Conservation (phyloP, 2,113 vertebrate species). For the Halcyon senegalensis region DNA sequence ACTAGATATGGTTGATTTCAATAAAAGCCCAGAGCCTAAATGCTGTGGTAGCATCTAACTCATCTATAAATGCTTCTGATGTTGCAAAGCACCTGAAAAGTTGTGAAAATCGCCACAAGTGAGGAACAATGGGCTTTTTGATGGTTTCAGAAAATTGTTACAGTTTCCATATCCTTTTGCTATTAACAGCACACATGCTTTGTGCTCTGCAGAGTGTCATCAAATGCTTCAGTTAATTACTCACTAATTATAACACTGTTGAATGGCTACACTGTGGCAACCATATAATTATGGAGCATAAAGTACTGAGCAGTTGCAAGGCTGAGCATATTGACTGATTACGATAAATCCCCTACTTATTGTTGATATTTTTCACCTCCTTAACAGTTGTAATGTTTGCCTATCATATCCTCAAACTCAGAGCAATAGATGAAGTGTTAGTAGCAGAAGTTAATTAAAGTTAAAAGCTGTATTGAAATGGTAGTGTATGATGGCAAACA, state of each 20-base stretch:
- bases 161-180: constrained; percentile 46
- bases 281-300: constrained; percentile 74
- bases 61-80: neutral
- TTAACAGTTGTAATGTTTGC: constrained; percentile 63
- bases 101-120: neutral
- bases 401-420: constrained; percentile 13
- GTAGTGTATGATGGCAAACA: neutral
- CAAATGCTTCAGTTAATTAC: constrained; percentile 79
- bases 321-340: constrained; percentile 73
- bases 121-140: neutral
- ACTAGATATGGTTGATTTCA: neutral
- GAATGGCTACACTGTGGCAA: constrained; percentile 73
- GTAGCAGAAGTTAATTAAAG: constrained; percentile 23
- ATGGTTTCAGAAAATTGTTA: constrained; percentile 24
- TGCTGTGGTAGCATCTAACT: neutral
- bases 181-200: constrained; percentile 64
- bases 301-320: constrained; percentile 69
- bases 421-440: neutral
- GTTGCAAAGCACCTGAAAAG: neutral
- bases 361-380: constrained; percentile 74
- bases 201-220: constrained; percentile 61
- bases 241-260: constrained; percentile 79
- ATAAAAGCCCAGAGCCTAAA: neutral
- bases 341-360: constrained; percentile 68
- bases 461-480: neutral